Base-by-base conservation (phyloP, 2,888 invertebrate genomes). In the Entomobrya proxima region DNA sequence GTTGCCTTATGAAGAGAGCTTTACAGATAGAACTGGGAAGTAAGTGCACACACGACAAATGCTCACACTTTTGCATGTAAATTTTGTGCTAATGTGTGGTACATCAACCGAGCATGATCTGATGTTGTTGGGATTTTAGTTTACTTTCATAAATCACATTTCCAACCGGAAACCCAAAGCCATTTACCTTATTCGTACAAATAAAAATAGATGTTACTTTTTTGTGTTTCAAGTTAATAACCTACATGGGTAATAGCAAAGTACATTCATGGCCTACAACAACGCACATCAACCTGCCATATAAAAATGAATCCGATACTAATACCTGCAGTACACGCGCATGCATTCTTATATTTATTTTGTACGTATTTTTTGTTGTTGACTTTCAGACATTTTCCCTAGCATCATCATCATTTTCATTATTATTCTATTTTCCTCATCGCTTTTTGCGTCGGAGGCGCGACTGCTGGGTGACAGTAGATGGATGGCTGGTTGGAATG, bases 401-500 rank as follows among this genome's bases (percentile, higher is more conserved):
- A 21, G 40, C 67, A 67, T 40, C 40, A 67, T 67, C 72, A 77
- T 58, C 55, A 75, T 58, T 27, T 18, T 18, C n/a, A 32, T 58
- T 15, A 37, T 64, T 64, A 64, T 64, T 40, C 27, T 24, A 75
- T 64, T 47, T 58, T 74, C 40, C 75, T 75, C 72, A 47, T 80
- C 67, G 72, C 67, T 80, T 80, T 79, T 86, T 64, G 55, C 72
- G 78, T 72, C 27, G 55, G 61, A 86, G 74, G 72, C 69, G 72
- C 82, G 86, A 78, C 81, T 76, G 81, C 37, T 75, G 76, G 81
- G 81, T 86, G 81, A 75, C 80, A 77, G 52, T 85, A 86, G 87
- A 87, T 84, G 83, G 87, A 86, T 84, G 85, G 86, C 81, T 82
- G 83, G 81, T 64, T 55, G 80, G 69, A 81, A 85, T 79, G 79